These are phyloP conservation scores for Hyppa rectilinea DNA, from an alignment of 2,888 invertebrate species.

Conservation along the genomic window DNA sequence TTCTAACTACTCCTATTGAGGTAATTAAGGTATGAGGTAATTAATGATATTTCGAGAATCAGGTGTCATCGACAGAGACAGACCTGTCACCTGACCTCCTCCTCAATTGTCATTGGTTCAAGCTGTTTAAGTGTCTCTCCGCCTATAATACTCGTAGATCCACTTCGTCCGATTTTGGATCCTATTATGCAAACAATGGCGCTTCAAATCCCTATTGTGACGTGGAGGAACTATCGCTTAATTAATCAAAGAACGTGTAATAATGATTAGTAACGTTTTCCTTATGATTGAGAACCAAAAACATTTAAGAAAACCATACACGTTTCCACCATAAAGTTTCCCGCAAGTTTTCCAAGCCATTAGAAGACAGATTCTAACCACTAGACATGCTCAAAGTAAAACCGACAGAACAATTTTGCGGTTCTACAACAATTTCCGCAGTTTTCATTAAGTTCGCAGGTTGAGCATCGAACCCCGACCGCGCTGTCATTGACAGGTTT, in stretches of 20 bases:
- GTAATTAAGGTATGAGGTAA: neutral
- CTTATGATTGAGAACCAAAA: neutral
- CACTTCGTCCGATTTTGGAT: conserved; percentile 10
- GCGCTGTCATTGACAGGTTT: conserved; percentile 43
- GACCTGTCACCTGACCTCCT: neutral
- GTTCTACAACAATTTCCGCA: conserved; percentile 29
- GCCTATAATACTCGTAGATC: neutral
- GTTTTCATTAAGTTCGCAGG: conserved; percentile 43
- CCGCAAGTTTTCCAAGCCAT: conserved; percentile 2
- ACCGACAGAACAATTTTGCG: conserved; percentile 30
- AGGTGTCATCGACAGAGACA: neutral
- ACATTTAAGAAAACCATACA: neutral
- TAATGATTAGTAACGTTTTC: too few relatives aligned
- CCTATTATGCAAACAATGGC: neutral
- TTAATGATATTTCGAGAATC: neutral
- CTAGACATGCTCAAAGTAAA: conserved; percentile 25
- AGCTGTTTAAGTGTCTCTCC: neutral
- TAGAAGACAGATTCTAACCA: conserved; percentile 25
- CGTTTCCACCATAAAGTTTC: neutral
- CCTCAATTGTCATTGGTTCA: conserved; percentile 3
- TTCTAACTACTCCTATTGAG: too few relatives aligned
- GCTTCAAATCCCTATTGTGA: neutral
- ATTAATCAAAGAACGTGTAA: neutral
- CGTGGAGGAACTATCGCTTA: neutral
- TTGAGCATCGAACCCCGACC: conserved; percentile 27